These are phyloP conservation scores for Neolamprologus kungweensis DNA, from an alignment of 2,113 vertebrate species.

Conservation along the genomic window DNA sequence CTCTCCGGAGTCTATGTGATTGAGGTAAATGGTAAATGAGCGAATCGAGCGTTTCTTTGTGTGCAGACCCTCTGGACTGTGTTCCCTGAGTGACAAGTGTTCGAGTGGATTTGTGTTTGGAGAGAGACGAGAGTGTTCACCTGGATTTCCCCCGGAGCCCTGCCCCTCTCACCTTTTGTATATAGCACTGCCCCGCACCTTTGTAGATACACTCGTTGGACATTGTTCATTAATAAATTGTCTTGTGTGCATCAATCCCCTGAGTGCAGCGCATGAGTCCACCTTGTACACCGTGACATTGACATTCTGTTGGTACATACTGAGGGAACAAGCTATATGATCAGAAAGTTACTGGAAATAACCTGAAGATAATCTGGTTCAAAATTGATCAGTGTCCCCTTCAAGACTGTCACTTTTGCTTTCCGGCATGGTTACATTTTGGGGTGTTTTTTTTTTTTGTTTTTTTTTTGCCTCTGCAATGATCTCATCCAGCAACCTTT, in stretches of 20 bases:
- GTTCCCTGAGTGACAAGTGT: background rate
- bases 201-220: background rate
- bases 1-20: background rate
- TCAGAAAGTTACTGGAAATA: background rate
- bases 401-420: background rate
- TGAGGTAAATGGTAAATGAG: background rate
- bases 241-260: background rate
- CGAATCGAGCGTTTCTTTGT: accelerated
- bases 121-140: background rate
- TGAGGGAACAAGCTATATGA: background rate
- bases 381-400: background rate
- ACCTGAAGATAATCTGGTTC: background rate
- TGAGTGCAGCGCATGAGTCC: accelerated
- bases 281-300: background rate
- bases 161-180: background rate
- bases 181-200: background rate
- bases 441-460: accelerated
- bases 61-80: background rate
- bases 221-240: background rate
- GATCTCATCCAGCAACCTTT: background rate
- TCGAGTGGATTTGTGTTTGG: background rate
- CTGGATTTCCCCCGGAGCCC: background rate
- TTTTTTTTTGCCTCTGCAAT: background rate
- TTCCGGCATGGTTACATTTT: background rate
- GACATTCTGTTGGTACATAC: background rate